These are phyloP conservation scores for Seira ritae DNA, from an alignment of 2,888 invertebrate genomes.

Conservation along the genomic window DNA sequence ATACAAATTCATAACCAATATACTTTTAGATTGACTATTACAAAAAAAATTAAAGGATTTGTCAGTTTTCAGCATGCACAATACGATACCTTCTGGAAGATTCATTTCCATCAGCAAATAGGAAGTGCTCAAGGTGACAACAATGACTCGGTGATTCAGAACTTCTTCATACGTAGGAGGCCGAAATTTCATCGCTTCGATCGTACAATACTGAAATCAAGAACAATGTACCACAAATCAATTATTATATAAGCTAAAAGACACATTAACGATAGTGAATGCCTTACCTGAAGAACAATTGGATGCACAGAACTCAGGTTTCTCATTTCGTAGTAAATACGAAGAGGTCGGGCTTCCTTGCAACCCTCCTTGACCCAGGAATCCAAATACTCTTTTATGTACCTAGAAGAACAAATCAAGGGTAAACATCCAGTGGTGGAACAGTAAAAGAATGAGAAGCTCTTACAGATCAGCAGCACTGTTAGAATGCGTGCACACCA, in stretches of 20 bases:
- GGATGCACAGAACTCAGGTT: slow-evolving; percentile 87
- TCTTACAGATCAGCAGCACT: slow-evolving; percentile 76
- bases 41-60: too few relatives aligned
- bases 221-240: not conserved
- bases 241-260: slow-evolving; percentile 8
- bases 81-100: slow-evolving; percentile 81
- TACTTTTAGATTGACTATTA: not conserved
- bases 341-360: slow-evolving; percentile 82
- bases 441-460: slow-evolving; percentile 6
- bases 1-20: not conserved
- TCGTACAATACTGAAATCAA: slow-evolving; percentile 83
- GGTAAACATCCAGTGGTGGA: too few relatives aligned
- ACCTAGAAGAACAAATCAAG: slow-evolving; percentile 76
- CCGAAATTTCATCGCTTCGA: slow-evolving; percentile 81
- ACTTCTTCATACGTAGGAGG: slow-evolving; percentile 85
- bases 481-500: slow-evolving; percentile 91
- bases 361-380: slow-evolving; percentile 83
- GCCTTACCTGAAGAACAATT: slow-evolving; percentile 82
- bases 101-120: slow-evolving; percentile 84
- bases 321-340: slow-evolving; percentile 87
- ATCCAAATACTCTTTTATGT: slow-evolving; percentile 89
- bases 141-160: slow-evolving; percentile 83
- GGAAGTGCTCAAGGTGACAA: slow-evolving; percentile 88
- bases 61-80: too few relatives aligned
- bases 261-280: not conserved